phyloP scores from a whole-genome alignment of 2,797 vertebrate genomes.

The Passerculus sandwichensis region DNA sequence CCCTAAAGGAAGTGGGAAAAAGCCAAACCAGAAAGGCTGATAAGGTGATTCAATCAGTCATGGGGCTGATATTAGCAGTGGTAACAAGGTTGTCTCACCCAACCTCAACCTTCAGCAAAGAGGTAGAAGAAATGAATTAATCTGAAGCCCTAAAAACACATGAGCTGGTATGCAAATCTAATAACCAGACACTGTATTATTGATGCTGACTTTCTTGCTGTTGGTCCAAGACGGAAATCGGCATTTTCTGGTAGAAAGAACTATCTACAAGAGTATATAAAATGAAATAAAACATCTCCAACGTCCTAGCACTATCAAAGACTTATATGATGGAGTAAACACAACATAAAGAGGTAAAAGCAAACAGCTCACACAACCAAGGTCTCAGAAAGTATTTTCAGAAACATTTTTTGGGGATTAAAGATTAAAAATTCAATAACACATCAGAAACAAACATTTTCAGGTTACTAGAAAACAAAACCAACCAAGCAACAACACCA shows the following conservation, averaged over 20 bases:
- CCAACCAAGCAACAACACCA: background rate
- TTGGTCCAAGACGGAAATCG: background rate
- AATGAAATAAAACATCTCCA: background rate
- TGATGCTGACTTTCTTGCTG: background rate
- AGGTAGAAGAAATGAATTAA: conserved; percentile 5
- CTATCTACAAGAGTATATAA: background rate
- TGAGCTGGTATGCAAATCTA: background rate
- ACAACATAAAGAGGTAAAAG: background rate
- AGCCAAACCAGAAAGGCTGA: background rate
- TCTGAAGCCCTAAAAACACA: background rate
- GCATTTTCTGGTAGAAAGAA: background rate
- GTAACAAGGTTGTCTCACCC: background rate
- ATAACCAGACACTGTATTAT: conserved; percentile 2
- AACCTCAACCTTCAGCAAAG: background rate
- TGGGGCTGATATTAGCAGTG: background rate
- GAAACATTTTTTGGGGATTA: background rate
- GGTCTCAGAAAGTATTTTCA: background rate
- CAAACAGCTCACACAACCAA: background rate
- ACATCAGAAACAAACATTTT: background rate
- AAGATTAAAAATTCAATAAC: background rate
- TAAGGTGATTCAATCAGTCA: background rate
- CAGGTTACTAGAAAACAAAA: background rate
- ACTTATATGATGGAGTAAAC: background rate
- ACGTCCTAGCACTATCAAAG: background rate
- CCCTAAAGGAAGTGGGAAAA: background rate